Conservation (phyloP, 2,113 vertebrate genomes). For the Urocitellus parryii region DNA sequence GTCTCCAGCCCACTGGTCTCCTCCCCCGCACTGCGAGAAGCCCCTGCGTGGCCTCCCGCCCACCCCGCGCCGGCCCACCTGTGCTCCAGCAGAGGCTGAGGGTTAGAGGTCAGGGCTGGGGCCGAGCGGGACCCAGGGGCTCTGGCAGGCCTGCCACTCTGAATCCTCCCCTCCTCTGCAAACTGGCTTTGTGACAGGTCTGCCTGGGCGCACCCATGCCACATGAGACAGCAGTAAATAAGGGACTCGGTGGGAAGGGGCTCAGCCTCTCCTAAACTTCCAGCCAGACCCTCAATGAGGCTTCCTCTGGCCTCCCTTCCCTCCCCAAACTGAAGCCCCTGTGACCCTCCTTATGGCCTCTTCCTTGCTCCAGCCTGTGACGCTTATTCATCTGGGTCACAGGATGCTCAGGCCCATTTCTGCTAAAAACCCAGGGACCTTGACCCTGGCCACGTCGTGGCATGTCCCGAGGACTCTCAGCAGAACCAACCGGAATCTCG, state of each 20-base stretch:
- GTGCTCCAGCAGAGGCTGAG: neutral
- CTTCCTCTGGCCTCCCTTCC: neutral
- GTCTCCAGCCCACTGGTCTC: neutral
- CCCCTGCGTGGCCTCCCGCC: fast-evolving
- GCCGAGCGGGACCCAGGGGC: no score
- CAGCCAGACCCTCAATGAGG: neutral
- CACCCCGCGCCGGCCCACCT: fast-evolving
- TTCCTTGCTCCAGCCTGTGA: neutral
- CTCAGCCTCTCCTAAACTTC: neutral
- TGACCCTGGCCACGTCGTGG: no score
- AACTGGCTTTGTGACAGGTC: fast-evolving
- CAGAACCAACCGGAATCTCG: neutral
- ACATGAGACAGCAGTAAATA: no score
- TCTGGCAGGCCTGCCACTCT: neutral
- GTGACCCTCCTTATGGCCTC: neutral
- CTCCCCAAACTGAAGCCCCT: no score
- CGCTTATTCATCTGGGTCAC: fast-evolving
- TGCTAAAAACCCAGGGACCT: neutral
- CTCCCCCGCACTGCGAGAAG: neutral
- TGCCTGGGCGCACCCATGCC: neutral
- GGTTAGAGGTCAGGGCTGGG: no score
- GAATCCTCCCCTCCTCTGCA: neutral
- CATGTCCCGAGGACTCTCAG: neutral
- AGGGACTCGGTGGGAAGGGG: neutral
- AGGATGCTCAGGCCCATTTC: neutral